These are phyloP conservation scores for Cacoxenus indagator DNA, from an alignment of 2,888 invertebrate species.

Conservation along the genomic window DNA sequence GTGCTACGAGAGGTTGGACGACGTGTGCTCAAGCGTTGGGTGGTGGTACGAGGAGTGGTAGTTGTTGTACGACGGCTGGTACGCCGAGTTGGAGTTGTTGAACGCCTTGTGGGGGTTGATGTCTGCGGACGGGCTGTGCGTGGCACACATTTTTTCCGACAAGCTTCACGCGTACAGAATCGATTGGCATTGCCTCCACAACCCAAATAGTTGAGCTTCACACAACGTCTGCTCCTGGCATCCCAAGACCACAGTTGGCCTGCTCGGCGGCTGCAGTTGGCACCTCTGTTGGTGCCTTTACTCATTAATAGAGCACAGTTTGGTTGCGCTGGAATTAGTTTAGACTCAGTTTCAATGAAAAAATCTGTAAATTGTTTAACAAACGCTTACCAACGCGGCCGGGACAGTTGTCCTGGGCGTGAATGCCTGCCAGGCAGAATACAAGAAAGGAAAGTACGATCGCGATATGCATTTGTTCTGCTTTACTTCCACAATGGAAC, in stretches of 20 bases:
- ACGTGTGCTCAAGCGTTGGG: too few species aligned
- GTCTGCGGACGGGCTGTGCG: neutral
- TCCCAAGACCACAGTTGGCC: neutral
- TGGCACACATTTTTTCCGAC: neutral
- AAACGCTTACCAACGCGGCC: neutral
- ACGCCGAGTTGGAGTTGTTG: neutral
- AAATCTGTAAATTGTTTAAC: too few species aligned
- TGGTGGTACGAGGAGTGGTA: neutral
- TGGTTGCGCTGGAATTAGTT: neutral
- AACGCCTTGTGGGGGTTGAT: neutral
- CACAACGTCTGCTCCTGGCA: neutral
- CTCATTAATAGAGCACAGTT: neutral
- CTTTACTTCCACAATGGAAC: neutral
- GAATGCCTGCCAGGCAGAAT: neutral
- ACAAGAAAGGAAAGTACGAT: neutral
- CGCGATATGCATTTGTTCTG: neutral
- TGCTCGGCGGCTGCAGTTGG: neutral
- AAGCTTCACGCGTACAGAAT: neutral
- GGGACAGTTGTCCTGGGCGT: neutral
- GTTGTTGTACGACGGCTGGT: neutral
- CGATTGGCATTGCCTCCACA: slow-evolving; percentile 8
- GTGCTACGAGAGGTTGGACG: neutral
- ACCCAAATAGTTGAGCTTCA: neutral
- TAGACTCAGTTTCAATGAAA: too few species aligned
- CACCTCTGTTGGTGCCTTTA: neutral